Evolutionary conservation across 2,113 vertebrate genomes (phyloP), one percentile per base, ranked within the genome.

Genomic region (Emberiza fucata): DNA sequence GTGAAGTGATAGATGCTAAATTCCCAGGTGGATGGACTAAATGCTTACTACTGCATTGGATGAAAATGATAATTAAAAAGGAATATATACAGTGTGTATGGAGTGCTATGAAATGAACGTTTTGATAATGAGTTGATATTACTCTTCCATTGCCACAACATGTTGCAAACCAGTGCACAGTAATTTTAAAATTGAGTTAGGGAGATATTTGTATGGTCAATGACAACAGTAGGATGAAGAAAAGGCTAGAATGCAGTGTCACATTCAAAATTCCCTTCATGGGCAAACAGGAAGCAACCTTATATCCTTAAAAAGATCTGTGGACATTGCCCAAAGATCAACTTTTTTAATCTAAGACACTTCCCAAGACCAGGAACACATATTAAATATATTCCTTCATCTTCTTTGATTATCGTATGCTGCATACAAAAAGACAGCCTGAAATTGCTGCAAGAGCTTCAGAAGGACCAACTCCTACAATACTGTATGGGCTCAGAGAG

Each of bases 1-100:
- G 79, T 40, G 47, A 83, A 91, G 54, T 59, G 35, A 88, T 9
- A 40, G 68, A 91, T 82, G 48, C 39, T 82, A 37, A 33, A 88
- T 53, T 90, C 31, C 59, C 64, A 92, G 85, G 71, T 80, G 63
- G 81, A 71, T 81, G 64, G 39, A 90, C 60, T 78, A 86, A 90
- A 86, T 56, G 18, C 75, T 61, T 85, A 86, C 63, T 83, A 79
- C 61, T 81, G 51, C 63, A 20, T 73, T 60, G 60, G 61, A 81
- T 40, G 48, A 85, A 85, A 88, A 89, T 69, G 11, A 21, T 68
- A 54, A 72, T 35, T 53, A 31, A 56, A 61, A 39, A 70, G 6
- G 28, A 68, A 84, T 70, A 84, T 31, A 70, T 42, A 53, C 2
- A 59, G 21, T 63, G 33, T 42, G 23, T 59, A 70, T 15, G 17